phyloP scores from a whole-genome alignment of 2,113 vertebrate species.

The Rhinolophus sinicus region DNA sequence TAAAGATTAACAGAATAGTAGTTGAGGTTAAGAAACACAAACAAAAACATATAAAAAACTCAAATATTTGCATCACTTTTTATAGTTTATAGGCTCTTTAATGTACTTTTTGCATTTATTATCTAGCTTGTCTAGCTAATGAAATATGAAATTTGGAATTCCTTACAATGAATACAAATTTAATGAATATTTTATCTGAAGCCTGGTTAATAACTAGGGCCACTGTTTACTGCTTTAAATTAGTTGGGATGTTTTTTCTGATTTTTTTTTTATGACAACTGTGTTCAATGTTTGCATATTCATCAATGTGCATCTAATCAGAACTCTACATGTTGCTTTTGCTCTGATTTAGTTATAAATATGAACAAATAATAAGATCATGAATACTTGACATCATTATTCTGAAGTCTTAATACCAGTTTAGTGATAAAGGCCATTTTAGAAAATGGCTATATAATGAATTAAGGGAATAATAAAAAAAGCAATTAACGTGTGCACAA shows the following conservation, averaged over 20 bases:
- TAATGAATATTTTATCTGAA: background rate
- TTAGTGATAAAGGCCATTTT: background rate
- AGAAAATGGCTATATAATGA: background rate
- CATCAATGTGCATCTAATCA: background rate
- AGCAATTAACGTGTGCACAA: background rate
- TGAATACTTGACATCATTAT: background rate
- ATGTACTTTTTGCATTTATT: background rate
- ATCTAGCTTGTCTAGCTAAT: background rate
- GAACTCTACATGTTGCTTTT: background rate
- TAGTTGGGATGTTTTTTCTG: background rate
- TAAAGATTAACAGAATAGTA: background rate
- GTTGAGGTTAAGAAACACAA: background rate
- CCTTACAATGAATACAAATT: background rate
- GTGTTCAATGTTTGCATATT: background rate
- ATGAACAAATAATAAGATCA: background rate
- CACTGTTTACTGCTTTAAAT: background rate
- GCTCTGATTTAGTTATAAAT: background rate
- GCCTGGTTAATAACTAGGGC: background rate
- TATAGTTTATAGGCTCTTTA: background rate
- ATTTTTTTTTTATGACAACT: background rate
- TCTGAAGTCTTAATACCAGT: background rate
- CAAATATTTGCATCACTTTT: background rate
- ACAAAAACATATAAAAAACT: background rate
- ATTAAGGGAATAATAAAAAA: background rate
- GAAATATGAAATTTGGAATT: background rate